Conservation (phyloP, 2,888 invertebrate genomes). For the Timema cristinae region DNA sequence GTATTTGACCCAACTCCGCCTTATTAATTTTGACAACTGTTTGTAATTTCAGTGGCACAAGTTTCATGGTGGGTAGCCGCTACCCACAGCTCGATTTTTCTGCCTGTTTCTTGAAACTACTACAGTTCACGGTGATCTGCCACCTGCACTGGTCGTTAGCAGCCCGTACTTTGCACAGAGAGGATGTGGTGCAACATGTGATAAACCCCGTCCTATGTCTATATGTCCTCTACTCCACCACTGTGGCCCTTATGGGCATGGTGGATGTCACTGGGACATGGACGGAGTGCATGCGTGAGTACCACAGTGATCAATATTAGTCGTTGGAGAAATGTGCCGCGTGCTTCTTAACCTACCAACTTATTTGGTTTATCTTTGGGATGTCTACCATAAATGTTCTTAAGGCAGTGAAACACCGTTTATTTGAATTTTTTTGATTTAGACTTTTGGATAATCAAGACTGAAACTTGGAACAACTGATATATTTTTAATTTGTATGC, state of each 20-base stretch:
- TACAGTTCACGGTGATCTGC: constrained; percentile 49
- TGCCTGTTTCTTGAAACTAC: constrained; percentile 47
- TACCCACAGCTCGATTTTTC: constrained; percentile 49
- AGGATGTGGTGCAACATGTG: constrained; percentile 43
- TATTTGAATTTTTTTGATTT: too few relatives aligned
- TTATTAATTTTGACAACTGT: too few relatives aligned
- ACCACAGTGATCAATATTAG: neutral
- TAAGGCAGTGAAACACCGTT: too few relatives aligned
- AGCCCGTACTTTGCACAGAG: constrained; percentile 46
- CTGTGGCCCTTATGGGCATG: constrained; percentile 48
- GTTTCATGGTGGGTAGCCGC: constrained; percentile 45
- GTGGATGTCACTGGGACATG: constrained; percentile 46
- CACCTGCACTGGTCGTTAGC: constrained; percentile 52
- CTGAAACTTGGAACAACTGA: too few relatives aligned
- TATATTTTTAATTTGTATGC: too few relatives aligned
- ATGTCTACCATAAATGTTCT: too few relatives aligned
- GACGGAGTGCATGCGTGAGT: constrained; percentile 51
- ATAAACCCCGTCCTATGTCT: constrained; percentile 46
- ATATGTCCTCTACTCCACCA: constrained; percentile 47
- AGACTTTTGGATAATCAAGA: too few relatives aligned
- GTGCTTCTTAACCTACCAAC: too few relatives aligned
- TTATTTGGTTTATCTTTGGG: too few relatives aligned
- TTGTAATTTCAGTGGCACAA: constrained; percentile 42
- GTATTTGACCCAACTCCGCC: too few relatives aligned
- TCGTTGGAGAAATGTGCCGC: too few relatives aligned